These are phyloP conservation scores for Bombus polaris DNA, from an alignment of 1,140 invertebrate species.

Conservation along the genomic window DNA sequence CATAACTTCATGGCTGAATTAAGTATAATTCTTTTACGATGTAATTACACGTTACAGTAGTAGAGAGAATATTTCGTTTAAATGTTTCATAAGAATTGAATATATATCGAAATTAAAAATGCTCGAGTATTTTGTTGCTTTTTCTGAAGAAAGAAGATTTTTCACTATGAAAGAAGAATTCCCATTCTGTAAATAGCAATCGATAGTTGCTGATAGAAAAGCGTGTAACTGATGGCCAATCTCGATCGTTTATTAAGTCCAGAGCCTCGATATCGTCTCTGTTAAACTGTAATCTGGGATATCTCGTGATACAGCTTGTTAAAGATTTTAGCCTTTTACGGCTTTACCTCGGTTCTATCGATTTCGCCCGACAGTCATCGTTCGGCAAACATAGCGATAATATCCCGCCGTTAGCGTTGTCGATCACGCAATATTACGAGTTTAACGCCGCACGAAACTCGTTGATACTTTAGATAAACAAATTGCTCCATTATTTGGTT, in stretches of 20 bases:
- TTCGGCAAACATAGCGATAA: background rate
- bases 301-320: slow-evolving; percentile 10
- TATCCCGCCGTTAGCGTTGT: background rate
- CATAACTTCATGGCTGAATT: too few species aligned
- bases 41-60: too few species aligned
- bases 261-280: background rate
- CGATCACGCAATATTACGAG: background rate
- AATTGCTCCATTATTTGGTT: background rate
- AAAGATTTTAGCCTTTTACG: slow-evolving; percentile 7
- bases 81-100: too few species aligned
- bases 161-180: too few species aligned
- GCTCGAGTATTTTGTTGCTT: too few species aligned
- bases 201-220: background rate
- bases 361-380: background rate
- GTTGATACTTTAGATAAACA: background rate
- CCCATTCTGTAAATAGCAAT: too few species aligned
- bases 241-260: background rate
- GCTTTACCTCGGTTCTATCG: background rate
- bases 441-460: background rate
- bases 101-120: too few species aligned
- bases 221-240: background rate
- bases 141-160: too few species aligned
- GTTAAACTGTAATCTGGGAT: background rate
- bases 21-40: too few species aligned
- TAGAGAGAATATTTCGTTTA: too few species aligned